Evolutionary conservation across 2,888 invertebrate species (phyloP).

Genomic region (Ophion costatus): DNA sequence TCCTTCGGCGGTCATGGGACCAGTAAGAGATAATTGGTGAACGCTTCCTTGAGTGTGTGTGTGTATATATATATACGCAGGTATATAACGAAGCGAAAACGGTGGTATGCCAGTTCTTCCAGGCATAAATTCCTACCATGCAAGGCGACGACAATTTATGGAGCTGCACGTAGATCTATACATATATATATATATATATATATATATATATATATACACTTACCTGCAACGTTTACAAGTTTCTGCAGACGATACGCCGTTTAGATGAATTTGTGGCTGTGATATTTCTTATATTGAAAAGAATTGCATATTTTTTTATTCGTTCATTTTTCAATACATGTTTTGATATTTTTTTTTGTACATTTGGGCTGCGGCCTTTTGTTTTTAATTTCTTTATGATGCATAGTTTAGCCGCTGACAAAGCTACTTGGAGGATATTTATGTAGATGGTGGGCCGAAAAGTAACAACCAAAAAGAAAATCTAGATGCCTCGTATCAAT

Average conservation of each 20-base stretch:
- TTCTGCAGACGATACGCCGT: neutral
- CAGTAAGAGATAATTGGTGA: constrained; percentile 44
- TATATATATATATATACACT: neutral
- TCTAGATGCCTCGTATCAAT: too few species aligned
- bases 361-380: too few species aligned
- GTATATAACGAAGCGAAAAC: constrained; percentile 29
- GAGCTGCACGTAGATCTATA: neutral
- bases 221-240: neutral
- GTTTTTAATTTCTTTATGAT: too few species aligned
- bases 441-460: too few species aligned
- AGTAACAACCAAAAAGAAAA: too few species aligned
- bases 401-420: too few species aligned
- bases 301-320: too few species aligned
- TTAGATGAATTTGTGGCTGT: neutral
- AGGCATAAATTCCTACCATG: constrained; percentile 44
- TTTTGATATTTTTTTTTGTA: too few species aligned
- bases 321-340: too few species aligned
- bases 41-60: neutral
- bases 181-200: neutral
- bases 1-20: constrained; percentile 31
- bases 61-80: neutral
- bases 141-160: constrained; percentile 42
- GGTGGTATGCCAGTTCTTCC: constrained; percentile 51
- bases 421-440: too few species aligned
- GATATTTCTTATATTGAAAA: too few species aligned